Percentiles rank a stretch among this genome's conserved stretches.
These are phyloP conservation scores for Taeniopygia guttata DNA, from an alignment of 2,797 vertebrate species.

Conservation along the genomic window DNA sequence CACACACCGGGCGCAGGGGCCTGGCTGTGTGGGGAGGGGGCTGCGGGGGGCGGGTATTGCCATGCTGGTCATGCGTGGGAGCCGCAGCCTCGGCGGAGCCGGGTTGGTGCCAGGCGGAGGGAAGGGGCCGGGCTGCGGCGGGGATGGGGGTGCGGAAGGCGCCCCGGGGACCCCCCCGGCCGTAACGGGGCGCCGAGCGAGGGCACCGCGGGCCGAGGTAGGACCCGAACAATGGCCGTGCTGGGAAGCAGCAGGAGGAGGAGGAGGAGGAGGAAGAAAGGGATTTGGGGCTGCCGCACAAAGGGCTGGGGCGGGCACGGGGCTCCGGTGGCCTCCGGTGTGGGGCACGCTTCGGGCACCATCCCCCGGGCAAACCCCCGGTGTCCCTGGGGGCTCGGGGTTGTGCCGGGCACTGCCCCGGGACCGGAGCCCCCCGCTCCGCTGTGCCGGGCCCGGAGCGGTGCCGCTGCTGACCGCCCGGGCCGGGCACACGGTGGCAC, in stretches of 20 bases:
- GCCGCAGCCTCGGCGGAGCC: not conserved
- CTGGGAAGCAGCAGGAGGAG: not conserved
- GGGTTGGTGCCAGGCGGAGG: slow-evolving; percentile 13
- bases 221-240: not conserved
- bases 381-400: not conserved
- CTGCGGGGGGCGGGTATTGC: not conserved
- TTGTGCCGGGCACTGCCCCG: not conserved
- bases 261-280: not conserved
- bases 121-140: not conserved
- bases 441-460: fast-evolving
- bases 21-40: not conserved
- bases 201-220: not conserved
- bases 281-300: not conserved
- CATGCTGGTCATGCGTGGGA: slow-evolving; percentile 56
- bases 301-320: not conserved
- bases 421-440: not conserved
- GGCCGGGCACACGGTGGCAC: too few species aligned
- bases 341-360: not conserved
- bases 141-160: not conserved
- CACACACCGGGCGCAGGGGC: not conserved
- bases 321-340: not conserved
- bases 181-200: not conserved
- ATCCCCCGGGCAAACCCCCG: fast-evolving
- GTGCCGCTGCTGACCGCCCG: not conserved
- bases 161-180: not conserved